Evolutionary conservation across 2,797 vertebrate genomes (phyloP), one percentile per base, ranked within the genome.

Genomic region (Serranus cabrilla): DNA sequence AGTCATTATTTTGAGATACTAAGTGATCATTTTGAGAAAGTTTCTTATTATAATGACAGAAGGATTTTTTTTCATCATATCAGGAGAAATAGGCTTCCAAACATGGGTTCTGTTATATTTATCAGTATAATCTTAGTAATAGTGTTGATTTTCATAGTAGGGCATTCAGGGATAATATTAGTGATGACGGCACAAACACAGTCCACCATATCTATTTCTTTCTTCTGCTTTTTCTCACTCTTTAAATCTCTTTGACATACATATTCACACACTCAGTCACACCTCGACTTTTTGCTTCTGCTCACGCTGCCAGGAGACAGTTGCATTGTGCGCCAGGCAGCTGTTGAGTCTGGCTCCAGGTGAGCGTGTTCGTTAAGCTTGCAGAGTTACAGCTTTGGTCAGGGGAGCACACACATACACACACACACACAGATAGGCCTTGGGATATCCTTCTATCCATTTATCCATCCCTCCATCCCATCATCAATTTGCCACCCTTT

Each of bases 331-430:
- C 21, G 52, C 71, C 78, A 78, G 87, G 89, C 93, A 95, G 93
- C 92, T 94, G 94, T 90, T 89, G 76, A 78, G 59, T 80, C 89
- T 89, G 93, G 93, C 91, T 95, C 89, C 92, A 94, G 92, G 92
- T 94, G 90, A 92, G 76, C 64, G 27, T 68, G 76, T 76, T 83
- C 18, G 71, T 83, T 87, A 92, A 92, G 89, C 90, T 85, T 56
- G 31, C 77, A 63, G 78, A 61, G 74, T 80, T 84, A 80, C 70
- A 80, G 62, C 83, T 84, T 74, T 55, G 65, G 78, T 74, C 73
- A 74, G 76, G 55, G 56, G 21, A 18, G 37, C 42, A 17, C 64
- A 60, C 64, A 58, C 50, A 50, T 43, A 68, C 40, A 51, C 62
- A 57, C 46, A 60, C 25, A 60, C 25, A 52, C 11, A 63, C 14